Evolutionary conservation across 2,888 invertebrate genomes (phyloP).

Genomic region (Noctua janthina): DNA sequence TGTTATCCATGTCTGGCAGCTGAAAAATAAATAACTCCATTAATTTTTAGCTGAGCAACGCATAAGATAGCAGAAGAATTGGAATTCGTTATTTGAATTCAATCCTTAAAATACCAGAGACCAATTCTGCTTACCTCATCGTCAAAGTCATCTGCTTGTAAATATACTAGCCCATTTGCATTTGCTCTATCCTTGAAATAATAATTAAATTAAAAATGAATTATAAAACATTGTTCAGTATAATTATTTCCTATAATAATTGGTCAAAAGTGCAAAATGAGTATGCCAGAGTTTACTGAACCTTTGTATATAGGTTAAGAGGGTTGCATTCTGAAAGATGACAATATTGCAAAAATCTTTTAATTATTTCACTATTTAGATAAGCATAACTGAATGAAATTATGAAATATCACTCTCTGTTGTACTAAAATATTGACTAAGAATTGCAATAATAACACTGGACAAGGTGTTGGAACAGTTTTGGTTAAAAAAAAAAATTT

Average conservation of each 20-base stretch:
- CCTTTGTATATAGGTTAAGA: neutral
- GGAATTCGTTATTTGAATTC: neutral
- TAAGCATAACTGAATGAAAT: too few species aligned
- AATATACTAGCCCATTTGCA: constrained; percentile 17
- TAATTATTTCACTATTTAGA: too few species aligned
- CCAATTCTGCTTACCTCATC: constrained; percentile 9
- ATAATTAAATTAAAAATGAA: neutral
- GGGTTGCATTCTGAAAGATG: too few species aligned
- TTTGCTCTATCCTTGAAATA: constrained; percentile 19
- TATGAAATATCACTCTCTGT: too few species aligned
- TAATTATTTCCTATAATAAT: neutral
- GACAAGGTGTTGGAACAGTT: too few species aligned
- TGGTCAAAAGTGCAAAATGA: too few species aligned
- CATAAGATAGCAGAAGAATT: neutral
- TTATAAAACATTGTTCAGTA: neutral
- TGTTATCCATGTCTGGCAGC: constrained; percentile 1
- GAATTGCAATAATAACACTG: too few species aligned
- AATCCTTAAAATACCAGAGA: too few species aligned
- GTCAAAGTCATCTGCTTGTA: constrained; percentile 33
- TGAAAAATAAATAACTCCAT: constrained; percentile 11
- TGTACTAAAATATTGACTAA: too few species aligned
- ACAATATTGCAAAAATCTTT: too few species aligned
- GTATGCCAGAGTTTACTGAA: neutral
- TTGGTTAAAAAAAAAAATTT: too few species aligned
- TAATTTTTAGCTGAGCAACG: neutral